These are phyloP conservation scores for Meda fulgida DNA, from an alignment of 2,797 vertebrate species.

Conservation along the genomic window DNA sequence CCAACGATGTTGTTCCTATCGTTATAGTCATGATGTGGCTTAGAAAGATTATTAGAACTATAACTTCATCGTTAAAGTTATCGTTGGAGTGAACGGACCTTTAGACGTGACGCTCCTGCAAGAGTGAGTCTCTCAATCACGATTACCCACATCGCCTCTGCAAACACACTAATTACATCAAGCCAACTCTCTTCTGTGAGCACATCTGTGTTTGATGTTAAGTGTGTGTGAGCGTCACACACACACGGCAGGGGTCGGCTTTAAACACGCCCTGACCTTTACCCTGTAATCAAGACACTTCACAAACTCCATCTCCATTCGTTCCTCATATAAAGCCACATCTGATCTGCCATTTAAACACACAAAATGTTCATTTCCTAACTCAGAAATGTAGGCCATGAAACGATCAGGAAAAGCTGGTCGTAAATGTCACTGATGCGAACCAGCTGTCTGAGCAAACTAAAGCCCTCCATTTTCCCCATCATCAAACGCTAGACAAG, in stretches of 20 bases:
- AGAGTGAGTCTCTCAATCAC: no score
- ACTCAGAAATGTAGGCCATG: slow-evolving; percentile 48
- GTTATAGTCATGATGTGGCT: no score
- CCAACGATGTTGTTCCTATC: no score
- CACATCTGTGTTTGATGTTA: slow-evolving; percentile 6
- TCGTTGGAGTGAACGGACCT: no score
- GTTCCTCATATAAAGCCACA: slow-evolving; percentile 29
- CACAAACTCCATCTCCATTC: slow-evolving; percentile 23
- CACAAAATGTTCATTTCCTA: slow-evolving; percentile 47
- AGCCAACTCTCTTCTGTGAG: neutral
- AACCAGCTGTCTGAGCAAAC: slow-evolving; percentile 51
- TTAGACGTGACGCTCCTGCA: neutral
- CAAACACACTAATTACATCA: neutral
- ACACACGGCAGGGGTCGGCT: neutral
- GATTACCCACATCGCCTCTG: neutral
- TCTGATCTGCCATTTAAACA: slow-evolving; percentile 52
- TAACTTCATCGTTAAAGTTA: neutral
- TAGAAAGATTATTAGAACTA: no score
- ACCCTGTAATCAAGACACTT: slow-evolving; percentile 70
- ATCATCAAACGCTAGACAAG: slow-evolving; percentile 12
- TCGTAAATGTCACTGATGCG: slow-evolving; percentile 58
- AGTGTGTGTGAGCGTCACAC: neutral
- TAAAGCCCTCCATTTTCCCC: slow-evolving; percentile 11
- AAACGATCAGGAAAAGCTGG: slow-evolving; percentile 61
- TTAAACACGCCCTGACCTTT: slow-evolving; percentile 63